Percentiles rank a stretch among this genome's conserved stretches.
Evolutionary conservation across 2,888 invertebrate species (phyloP).

Genomic region (Eledona agricola): DNA sequence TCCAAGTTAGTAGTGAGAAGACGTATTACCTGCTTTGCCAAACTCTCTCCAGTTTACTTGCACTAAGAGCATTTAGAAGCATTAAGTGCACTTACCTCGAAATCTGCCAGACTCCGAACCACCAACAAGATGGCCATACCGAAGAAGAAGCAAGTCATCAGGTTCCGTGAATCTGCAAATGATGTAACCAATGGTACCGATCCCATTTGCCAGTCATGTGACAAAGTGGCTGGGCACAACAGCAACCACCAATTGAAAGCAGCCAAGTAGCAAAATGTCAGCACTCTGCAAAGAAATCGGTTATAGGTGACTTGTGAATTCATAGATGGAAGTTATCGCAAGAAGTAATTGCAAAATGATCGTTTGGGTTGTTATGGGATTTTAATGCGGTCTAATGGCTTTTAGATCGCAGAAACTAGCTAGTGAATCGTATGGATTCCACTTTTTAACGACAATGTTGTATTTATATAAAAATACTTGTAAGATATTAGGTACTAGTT

Average conservation of each 20-base stretch:
- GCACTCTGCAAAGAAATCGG: conserved; percentile 69
- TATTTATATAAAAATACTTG: too few relatives aligned
- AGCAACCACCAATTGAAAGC: conserved; percentile 86
- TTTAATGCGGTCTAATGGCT: conserved; percentile 21
- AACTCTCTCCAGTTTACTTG: too few relatives aligned
- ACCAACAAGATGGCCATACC: conserved; percentile 69
- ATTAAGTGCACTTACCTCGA: conserved; percentile 79
- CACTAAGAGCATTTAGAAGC: too few relatives aligned
- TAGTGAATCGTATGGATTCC: too few relatives aligned
- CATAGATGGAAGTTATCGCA: too few relatives aligned
- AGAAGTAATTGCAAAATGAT: conserved; percentile 21
- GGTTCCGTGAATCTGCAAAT: conserved; percentile 75
- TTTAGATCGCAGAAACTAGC: conserved; percentile 11
- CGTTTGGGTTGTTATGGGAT: conserved; percentile 11
- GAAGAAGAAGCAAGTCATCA: conserved; percentile 75
- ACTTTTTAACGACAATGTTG: too few relatives aligned
- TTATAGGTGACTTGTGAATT: too few relatives aligned
- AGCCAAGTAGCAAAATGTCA: conserved; percentile 84
- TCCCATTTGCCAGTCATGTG: conserved; percentile 92
- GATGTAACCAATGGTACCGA: conserved; percentile 81
- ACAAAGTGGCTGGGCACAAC: conserved; percentile 79
- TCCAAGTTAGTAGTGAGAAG: conserved; percentile 4
- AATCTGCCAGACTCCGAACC: conserved; percentile 71
- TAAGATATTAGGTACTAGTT: too few relatives aligned
- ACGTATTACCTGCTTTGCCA: conserved; percentile 3